A percentile compares a stretch with the other conserved stretches of the same genome.
phyloP scores from a whole-genome alignment of 1,140 invertebrate genomes.

The Theocolax elegans region DNA sequence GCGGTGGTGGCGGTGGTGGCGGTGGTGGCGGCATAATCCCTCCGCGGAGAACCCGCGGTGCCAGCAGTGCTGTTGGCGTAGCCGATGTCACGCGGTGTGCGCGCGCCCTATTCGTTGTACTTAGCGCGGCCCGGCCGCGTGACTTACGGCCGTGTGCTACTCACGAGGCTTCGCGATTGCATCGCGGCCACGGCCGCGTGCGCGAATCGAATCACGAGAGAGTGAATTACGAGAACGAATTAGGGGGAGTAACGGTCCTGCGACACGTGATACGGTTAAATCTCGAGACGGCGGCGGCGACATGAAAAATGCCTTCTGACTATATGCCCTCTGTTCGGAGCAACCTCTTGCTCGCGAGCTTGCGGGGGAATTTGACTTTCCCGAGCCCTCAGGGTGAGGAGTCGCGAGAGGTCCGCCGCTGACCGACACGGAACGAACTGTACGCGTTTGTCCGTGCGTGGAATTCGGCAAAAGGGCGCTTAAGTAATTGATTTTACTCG shows the following conservation, averaged over 20 bases:
- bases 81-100: not conserved
- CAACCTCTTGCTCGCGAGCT: too few relatives aligned
- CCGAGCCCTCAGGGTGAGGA: too few relatives aligned
- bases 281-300: not conserved
- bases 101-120: conserved; percentile 26
- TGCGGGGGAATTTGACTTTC: too few relatives aligned
- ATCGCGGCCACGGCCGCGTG: not conserved
- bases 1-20: not conserved
- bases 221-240: conserved; percentile 38
- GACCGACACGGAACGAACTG: not conserved
- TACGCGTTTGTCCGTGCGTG: not conserved
- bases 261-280: conserved; percentile 38
- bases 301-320: conserved; percentile 30
- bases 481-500: conserved; percentile 10
- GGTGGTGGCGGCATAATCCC: not conserved
- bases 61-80: too few relatives aligned
- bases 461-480: not conserved
- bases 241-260: conserved; percentile 18
- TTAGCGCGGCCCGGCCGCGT: conserved; percentile 16
- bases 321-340: not conserved
- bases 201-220: conserved; percentile 14
- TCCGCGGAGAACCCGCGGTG: too few relatives aligned
- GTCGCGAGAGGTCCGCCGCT: too few relatives aligned
- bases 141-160: conserved; percentile 20
- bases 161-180: conserved; percentile 20